Percentiles rank a stretch among this genome's conserved stretches.
These are phyloP conservation scores for Scatophagus argus DNA, from an alignment of 2,113 vertebrate species.

Conservation along the genomic window DNA sequence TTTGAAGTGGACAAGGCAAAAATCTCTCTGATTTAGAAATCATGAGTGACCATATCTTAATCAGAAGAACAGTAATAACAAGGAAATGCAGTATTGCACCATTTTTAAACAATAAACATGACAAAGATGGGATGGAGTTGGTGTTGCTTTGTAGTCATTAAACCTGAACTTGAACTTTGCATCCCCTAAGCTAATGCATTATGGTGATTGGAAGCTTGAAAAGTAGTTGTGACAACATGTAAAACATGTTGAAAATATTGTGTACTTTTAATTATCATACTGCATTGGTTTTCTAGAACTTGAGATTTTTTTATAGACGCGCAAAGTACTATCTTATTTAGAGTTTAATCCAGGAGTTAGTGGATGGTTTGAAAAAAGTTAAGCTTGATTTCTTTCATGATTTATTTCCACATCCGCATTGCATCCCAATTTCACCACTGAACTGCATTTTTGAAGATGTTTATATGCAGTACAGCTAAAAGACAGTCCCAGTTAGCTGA, in stretches of 20 bases:
- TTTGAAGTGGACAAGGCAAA: neutral
- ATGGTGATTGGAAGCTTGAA: neutral
- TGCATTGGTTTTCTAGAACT: neutral
- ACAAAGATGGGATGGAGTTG: neutral
- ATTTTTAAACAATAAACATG: neutral
- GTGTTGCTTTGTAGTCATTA: conserved; percentile 4
- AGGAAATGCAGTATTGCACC: neutral
- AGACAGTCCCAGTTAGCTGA: conserved; percentile 53
- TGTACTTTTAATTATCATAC: conserved; percentile 12
- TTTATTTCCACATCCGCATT: conserved; percentile 2
- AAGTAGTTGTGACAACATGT: neutral
- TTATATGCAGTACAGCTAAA: conserved; percentile 48
- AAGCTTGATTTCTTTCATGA: conserved; percentile 36
- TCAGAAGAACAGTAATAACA: conserved; percentile 9
- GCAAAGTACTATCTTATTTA: neutral
- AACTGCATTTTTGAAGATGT: conserved; percentile 44
- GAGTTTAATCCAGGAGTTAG: conserved; percentile 5
- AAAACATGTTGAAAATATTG: conserved; percentile 1
- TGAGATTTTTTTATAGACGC: neutral
- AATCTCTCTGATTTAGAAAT: conserved; percentile 40
- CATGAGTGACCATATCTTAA: conserved; percentile 31
- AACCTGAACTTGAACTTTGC: conserved; percentile 12
- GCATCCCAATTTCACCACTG: conserved; percentile 14
- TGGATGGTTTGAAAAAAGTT: conserved; percentile 29
- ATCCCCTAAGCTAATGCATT: neutral